Evolutionary conservation across 1,140 invertebrate species (phyloP).

Genomic region (Drosophila orena): DNA sequence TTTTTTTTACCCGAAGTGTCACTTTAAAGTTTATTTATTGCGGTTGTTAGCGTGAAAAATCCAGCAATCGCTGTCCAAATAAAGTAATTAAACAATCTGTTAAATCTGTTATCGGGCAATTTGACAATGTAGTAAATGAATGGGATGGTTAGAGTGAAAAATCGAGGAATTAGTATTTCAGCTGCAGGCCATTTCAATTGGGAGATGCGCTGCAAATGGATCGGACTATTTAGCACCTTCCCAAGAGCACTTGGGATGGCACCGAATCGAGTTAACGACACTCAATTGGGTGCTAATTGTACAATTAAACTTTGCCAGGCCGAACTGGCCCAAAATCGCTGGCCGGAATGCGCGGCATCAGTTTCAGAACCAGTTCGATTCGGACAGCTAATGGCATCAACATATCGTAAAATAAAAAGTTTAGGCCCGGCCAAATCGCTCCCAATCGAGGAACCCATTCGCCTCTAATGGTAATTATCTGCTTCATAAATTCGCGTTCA

Average conservation of each 20-base stretch:
- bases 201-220: conserved; percentile 7
- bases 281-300: conserved; percentile 82
- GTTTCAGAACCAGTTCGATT: conserved; percentile 64
- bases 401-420: conserved; percentile 52
- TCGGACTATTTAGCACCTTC: conserved; percentile 62
- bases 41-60: not conserved
- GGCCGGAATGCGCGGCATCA: conserved; percentile 2
- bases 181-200: conserved; percentile 1
- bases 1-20: not conserved
- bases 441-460: conserved; percentile 31
- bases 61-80: conserved; percentile 25
- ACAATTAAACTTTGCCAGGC: conserved; percentile 68
- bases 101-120: conserved; percentile 32
- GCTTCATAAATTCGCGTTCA: conserved; percentile 68
- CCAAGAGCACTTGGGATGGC: conserved; percentile 57
- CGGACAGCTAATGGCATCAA: conserved; percentile 72
- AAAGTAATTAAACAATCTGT: conserved; percentile 34
- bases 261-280: conserved; percentile 76
- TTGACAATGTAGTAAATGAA: conserved; percentile 14
- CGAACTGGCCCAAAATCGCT: conserved; percentile 16
- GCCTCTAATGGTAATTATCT: conserved; percentile 73
- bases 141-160: conserved; percentile 5
- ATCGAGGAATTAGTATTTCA: conserved; percentile 11
- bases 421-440: conserved; percentile 10
- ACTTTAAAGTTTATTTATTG: conserved; percentile 26